Evolutionary conservation across 2,888 invertebrate genomes (phyloP), one percentile per base, ranked within the genome.

Genomic region (Stenolophus ochropezus): DNA sequence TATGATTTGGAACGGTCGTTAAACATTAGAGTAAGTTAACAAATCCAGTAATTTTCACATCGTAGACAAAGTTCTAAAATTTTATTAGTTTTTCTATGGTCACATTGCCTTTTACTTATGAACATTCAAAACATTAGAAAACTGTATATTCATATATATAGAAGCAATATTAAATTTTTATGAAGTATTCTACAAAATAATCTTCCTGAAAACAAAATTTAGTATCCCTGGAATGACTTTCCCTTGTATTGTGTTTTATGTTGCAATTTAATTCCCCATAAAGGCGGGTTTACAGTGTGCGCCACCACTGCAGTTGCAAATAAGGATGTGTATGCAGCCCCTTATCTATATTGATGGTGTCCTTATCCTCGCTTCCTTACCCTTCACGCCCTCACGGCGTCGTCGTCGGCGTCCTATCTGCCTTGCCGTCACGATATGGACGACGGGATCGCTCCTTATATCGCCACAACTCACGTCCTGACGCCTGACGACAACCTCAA

Each of bases 281-380:
- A 33, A 33, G 33, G 5, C 8, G 33, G 5, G 33, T 33, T 33
- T 33, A 33, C 33, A 33, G 33, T 8, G 18, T 21, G 2, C 65
- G 4, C 33, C 65, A 18, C 65, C 65, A 33, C 65, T 33, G 65
- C 18, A 18, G 61, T 49, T 73, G 73, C 73, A 73, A 73, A 73
- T 73, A 73, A 49, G 73, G 65, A 6, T 56, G 78, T 47, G 18
- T 27, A 69, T 47, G 51, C 78, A 21, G 69, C 78, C 78, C 78
- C 78, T 78, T 78, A 65, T 69, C 78, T 78, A 69, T 78, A 78
- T 78, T 78, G 78, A 78, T 78, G 69, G 69, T 69, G 69, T 69
- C 49, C 78, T 78, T 78, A 78, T 78, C 78, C 69, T 20, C 18
- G 16, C 20, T 20, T 53, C 16, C 27, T 53, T 25, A 21, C 53